Base-by-base conservation (phyloP, 2,797 vertebrate genomes). In the Cephalopachus bancanus region DNA sequence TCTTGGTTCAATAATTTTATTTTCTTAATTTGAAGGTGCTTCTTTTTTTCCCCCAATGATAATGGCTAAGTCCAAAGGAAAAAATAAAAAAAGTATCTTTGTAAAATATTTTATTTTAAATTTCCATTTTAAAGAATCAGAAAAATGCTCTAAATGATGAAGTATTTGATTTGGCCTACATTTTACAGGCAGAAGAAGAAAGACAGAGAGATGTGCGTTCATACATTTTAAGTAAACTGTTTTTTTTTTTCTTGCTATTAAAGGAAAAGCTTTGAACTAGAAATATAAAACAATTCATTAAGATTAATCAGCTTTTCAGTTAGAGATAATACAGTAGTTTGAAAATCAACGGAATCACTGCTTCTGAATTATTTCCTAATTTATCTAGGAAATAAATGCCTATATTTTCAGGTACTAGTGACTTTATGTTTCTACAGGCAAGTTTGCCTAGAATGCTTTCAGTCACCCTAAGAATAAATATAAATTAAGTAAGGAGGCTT, bases 231-330 rank as follows among this genome's bases (percentile, higher is more conserved):
- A 92, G 51, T 53, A 78, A 51, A 78, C 11, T 26, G 24, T 60
- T 28, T 65, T 89, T 91, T 37, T 78, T 80, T 80, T 81, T 95
- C 86, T 80, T 76, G 1, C 20, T 60, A 33, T 80, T 93, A 78
- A 65, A 93, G 55, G 19, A 24, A 71, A 93, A 86, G 7, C 9
- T 62, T 62, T 90, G 79, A 92, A 22, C 28, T 81, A 78, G 28
- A 85, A 76, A 24, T 62, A 67, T n/a, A 71, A 85, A 74, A 64
- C 8, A 37, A 15, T 57, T 92, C 67, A 74, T 78, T 75, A 89
- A 97, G 16, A 83, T 85, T 30, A 79, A 53, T 33, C 22, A 72
- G 30, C 7, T 89, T 95, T 91, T 79, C 10, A 87, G 44, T 88
- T 71, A 81, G 17, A 33, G 26, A 92, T 83, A 78, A 78, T 83